Evolutionary conservation across 2,797 vertebrate genomes (phyloP), one percentile per base, ranked within the genome.

Genomic region (Meriones psammophilus): DNA sequence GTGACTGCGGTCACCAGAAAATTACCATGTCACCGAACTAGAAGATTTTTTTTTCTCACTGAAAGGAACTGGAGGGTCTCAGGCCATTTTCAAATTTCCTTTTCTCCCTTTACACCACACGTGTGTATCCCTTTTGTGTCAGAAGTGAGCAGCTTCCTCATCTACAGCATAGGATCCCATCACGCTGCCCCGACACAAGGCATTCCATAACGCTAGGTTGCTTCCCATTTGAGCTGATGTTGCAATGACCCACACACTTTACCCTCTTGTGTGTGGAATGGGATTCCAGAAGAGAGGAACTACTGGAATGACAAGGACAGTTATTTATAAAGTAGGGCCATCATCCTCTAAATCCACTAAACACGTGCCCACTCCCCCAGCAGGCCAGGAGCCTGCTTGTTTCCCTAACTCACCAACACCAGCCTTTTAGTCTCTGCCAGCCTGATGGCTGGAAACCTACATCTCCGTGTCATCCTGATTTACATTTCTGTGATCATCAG

Each of bases 331-430:
- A 76, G 73, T 20, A 66, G 79, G 33, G 26, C 26, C 80, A 14
- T 33, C 42, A 33, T 17, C 50, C 62, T 62, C 24, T 76, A 30
- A 64, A 58, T 1, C 46, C 0, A 50, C 54, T 22, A 26, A 50
- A 62, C 20, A 30, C 30, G 1, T 1, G 14, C 8, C 1, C 36
- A 10, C 13, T 5, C 18, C 15, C 26, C 13, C 12, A 5, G 1
- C 42, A 3, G 8, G 0, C 13, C 10, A 6, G 0, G 3, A 8
- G 64, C 50, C 13, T 0, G 13, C 9, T 30, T 28, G 12, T 17
- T 78, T 73, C 86, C 85, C 22, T 12, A 39, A 78, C 60, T 88
- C 8, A 1, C 58, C 80, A 36, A 22, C 42, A 3, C 2, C 5
- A 2, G 58, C 26, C 24, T 79, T 74, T 13, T n/a, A 3, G 30